Conservation (phyloP, 2,888 invertebrate genomes). For the Diaperis boleti region DNA sequence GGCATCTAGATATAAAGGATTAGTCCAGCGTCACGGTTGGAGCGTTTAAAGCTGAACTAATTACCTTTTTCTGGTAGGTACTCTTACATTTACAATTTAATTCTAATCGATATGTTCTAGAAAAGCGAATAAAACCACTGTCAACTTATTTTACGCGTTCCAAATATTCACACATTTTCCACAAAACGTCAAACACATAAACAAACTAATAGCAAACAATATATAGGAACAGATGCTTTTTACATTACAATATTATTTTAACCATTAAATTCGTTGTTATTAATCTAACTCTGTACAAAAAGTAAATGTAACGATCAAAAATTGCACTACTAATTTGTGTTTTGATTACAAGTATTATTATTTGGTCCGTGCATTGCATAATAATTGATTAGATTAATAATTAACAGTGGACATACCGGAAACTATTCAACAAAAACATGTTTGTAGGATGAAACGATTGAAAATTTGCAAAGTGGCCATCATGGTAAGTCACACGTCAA, state of each 20-base stretch:
- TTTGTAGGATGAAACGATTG: constrained; percentile 25
- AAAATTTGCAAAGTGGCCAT: constrained; percentile 20
- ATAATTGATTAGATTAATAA: constrained; percentile 43
- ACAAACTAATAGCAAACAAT: constrained; percentile 26
- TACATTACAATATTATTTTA: constrained; percentile 24
- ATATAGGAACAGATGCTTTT: constrained; percentile 35
- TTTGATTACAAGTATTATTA: constrained; percentile 55
- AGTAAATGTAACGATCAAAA: constrained; percentile 37
- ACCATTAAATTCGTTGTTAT: constrained; percentile 45
- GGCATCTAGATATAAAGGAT: constrained; percentile 31
- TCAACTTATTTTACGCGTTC: constrained; percentile 15
- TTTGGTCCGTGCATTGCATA: constrained; percentile 59
- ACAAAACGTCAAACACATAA: constrained; percentile 29
- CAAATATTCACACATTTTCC: constrained; percentile 32
- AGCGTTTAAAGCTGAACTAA: constrained; percentile 15
- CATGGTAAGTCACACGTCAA: not conserved
- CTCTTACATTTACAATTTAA: constrained; percentile 35
- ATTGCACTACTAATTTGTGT: constrained; percentile 48
- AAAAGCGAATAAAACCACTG: constrained; percentile 39
- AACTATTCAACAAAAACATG: constrained; percentile 15
- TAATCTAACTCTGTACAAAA: constrained; percentile 44
- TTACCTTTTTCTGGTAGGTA: constrained; percentile 22
- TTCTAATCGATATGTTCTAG: constrained; percentile 47
- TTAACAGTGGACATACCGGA: constrained; percentile 18
- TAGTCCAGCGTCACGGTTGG: constrained; percentile 7